Conservation (phyloP, 1,140 invertebrate genomes). For the Orussus abietinus region DNA sequence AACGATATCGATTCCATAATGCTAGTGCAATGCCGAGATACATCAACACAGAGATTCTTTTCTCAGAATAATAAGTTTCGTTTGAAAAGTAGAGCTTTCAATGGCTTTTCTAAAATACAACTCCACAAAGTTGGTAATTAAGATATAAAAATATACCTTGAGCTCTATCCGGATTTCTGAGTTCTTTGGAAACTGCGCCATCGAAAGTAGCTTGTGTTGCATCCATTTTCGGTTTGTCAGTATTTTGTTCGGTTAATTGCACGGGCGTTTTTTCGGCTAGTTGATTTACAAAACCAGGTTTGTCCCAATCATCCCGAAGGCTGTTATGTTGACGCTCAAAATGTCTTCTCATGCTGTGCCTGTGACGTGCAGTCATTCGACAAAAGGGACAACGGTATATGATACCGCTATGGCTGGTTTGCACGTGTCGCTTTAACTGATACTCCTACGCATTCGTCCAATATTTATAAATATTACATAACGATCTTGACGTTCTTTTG, state of each 20-base stretch:
- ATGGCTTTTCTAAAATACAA: too few relatives aligned
- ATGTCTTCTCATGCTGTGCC: conserved; percentile 50
- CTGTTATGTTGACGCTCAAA: conserved; percentile 47
- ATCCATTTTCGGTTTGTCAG: not conserved
- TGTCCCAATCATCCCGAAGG: conserved; percentile 23
- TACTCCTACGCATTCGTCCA: conserved; percentile 20
- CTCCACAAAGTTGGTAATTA: too few relatives aligned
- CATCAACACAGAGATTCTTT: too few relatives aligned
- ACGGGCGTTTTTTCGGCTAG: conserved; percentile 14
- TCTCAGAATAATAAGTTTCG: too few relatives aligned
- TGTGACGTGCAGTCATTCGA: conserved; percentile 32
- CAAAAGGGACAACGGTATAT: conserved; percentile 51
- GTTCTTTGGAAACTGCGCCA: not conserved
- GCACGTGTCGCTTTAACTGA: conserved; percentile 47
- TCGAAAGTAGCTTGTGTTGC: not conserved
- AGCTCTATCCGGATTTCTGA: not conserved
- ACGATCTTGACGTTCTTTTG: not conserved
- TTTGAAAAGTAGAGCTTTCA: too few relatives aligned
- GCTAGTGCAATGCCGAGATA: too few relatives aligned
- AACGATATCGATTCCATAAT: too few relatives aligned
- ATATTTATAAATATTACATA: not conserved
- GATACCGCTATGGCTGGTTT: conserved; percentile 47
- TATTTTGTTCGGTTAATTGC: not conserved
- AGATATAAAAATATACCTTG: too few relatives aligned
- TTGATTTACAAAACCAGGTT: conserved; percentile 23